Percentiles rank a stretch among this genome's conserved stretches.
phyloP scores from a whole-genome alignment of 1,140 invertebrate genomes.

The Drosophila nigromelanica region DNA sequence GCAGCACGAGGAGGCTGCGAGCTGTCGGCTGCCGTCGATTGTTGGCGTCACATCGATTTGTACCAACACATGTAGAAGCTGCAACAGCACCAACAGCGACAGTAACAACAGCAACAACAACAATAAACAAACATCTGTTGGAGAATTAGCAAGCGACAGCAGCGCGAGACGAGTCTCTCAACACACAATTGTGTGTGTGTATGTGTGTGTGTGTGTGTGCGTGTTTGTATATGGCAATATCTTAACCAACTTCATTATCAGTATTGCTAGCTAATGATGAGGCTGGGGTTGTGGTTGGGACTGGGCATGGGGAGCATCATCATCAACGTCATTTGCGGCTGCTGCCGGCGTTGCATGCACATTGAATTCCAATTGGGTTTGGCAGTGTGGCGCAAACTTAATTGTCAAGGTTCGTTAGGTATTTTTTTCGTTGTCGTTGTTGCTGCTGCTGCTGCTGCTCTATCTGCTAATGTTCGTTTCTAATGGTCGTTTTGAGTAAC shows the following conservation, averaged over 20 bases:
- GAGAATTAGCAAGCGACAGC: slow-evolving; percentile 69
- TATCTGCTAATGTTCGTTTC: slow-evolving; percentile 75
- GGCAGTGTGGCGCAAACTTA: slow-evolving; percentile 79
- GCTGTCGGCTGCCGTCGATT: slow-evolving; percentile 1
- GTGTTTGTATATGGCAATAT: slow-evolving; percentile 31
- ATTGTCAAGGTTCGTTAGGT: slow-evolving; percentile 81
- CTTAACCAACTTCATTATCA: slow-evolving; percentile 65
- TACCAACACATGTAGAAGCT: slow-evolving; percentile 68
- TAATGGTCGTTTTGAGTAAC: slow-evolving; percentile 81
- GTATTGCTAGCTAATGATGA: slow-evolving; percentile 32
- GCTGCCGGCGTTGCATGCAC: slow-evolving; percentile 71
- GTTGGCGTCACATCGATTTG: slow-evolving; percentile 58
- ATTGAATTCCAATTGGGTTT: slow-evolving; percentile 81
- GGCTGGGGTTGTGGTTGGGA: slow-evolving; percentile 14
- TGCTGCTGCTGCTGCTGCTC: slow-evolving; percentile 22
- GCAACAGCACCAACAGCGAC: slow-evolving; percentile 45
- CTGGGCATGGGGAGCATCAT: slow-evolving; percentile 58
- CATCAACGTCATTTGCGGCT: slow-evolving; percentile 58
- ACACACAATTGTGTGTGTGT: slow-evolving; percentile 13
- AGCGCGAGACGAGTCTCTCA: slow-evolving; percentile 33
- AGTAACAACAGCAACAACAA: slow-evolving; percentile 22
- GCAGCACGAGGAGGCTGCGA: slow-evolving; percentile 30
- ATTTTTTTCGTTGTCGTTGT: slow-evolving; percentile 44
- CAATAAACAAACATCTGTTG: slow-evolving; percentile 72
- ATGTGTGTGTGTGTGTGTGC: slow-evolving; percentile 3